These are phyloP conservation scores for Chaenogobius annularis DNA, from an alignment of 2,113 vertebrate genomes.

Conservation along the genomic window DNA sequence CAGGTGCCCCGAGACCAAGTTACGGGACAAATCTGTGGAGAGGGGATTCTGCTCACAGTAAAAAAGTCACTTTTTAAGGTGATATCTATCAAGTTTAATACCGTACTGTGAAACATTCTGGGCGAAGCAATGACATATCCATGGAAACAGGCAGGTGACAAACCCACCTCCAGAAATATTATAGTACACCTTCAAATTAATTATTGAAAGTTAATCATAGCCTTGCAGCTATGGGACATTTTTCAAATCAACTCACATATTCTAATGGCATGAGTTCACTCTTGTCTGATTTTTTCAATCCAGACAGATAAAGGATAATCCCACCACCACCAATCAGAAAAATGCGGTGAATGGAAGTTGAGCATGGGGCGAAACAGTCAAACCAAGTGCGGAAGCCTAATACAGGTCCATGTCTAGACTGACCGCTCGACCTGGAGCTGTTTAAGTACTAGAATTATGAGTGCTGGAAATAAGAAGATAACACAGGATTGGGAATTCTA, in stretches of 20 bases:
- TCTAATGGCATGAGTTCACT: not conserved
- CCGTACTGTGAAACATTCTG: too few species aligned
- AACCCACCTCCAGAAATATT: too few species aligned
- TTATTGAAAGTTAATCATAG: not conserved
- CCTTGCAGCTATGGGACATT: not conserved
- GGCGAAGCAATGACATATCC: not conserved
- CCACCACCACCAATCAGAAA: not conserved
- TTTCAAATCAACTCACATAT: not conserved
- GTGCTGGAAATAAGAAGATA: conserved; percentile 62
- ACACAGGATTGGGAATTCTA: conserved; percentile 58
- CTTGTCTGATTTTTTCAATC: conserved; percentile 8
- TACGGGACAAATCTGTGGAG: too few species aligned
- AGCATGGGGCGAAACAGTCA: not conserved
- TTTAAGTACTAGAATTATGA: conserved; percentile 61
- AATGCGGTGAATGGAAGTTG: not conserved
- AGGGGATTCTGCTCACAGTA: too few species aligned
- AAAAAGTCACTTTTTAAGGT: too few species aligned
- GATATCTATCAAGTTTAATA: too few species aligned
- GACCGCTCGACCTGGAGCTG: conserved; percentile 50
- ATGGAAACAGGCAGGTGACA: not conserved
- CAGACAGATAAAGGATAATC: conserved; percentile 30
- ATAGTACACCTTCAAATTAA: not conserved
- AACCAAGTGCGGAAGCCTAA: not conserved
- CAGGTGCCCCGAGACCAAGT: too few species aligned
- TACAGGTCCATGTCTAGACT: conserved; percentile 28